A percentile compares a stretch with the other conserved stretches of the same genome.
Conservation (phyloP, 2,113 vertebrate species). For the Mus spicilegus region DNA sequence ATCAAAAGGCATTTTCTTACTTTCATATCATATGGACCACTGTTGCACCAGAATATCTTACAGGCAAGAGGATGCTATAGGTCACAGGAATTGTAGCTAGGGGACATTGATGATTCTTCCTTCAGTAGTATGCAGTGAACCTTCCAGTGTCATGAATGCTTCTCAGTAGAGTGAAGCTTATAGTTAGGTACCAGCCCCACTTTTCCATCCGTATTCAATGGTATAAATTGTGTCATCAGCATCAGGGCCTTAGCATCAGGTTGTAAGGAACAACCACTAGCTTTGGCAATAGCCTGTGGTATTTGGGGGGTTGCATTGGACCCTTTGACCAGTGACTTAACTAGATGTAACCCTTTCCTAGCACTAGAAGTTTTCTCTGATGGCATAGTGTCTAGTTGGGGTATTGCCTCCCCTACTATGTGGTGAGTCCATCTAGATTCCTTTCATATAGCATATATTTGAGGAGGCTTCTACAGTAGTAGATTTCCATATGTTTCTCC, state of each 20-base stretch:
- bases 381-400: background rate
- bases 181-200: background rate
- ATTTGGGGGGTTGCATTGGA: background rate
- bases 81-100: background rate
- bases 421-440: background rate
- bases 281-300: background rate
- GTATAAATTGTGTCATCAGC: background rate
- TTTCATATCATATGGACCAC: background rate
- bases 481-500: background rate
- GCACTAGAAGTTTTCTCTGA: background rate
- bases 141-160: background rate
- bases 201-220: background rate
- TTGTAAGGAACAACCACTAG: background rate
- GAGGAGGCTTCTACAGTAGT: background rate
- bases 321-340: background rate
- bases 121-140: background rate
- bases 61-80: background rate
- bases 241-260: background rate
- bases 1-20: background rate
- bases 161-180: background rate
- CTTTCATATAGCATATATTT: background rate
- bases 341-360: background rate
- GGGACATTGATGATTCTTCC: background rate
- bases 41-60: background rate
- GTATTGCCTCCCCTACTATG: background rate